Conservation (phyloP, 2,888 invertebrate species). For the Euspilapteryx auroguttella region DNA sequence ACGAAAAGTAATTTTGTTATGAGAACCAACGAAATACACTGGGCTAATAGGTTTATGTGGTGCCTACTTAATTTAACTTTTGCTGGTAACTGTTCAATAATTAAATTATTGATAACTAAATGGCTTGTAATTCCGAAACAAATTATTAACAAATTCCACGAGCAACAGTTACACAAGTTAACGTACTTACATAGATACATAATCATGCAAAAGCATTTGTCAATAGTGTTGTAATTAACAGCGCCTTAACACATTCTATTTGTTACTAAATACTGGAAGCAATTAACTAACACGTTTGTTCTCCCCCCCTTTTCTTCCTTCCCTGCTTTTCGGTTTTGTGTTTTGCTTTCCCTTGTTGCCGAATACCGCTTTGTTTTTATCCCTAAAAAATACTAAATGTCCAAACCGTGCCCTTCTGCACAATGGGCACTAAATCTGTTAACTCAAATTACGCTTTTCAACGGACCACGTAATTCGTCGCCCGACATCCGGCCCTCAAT, state of each 20-base stretch:
- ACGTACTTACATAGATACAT: constrained; percentile 1
- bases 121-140: too few relatives aligned
- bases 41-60: too few relatives aligned
- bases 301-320: constrained; percentile 15
- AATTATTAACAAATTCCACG: too few relatives aligned
- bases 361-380: background rate
- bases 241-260: constrained; percentile 10
- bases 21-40: too few relatives aligned
- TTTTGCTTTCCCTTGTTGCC: constrained; percentile 11
- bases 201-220: background rate
- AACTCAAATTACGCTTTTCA: constrained; percentile 25
- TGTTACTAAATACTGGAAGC: constrained; percentile 10
- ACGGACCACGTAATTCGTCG: constrained; percentile 29
- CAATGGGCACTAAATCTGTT: constrained; percentile 12
- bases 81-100: too few relatives aligned
- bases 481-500: constrained; percentile 19
- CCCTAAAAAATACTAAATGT: too few relatives aligned
- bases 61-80: too few relatives aligned
- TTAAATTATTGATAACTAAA: too few relatives aligned
- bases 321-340: constrained; percentile 23
- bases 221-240: too few relatives aligned
- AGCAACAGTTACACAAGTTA: too few relatives aligned
- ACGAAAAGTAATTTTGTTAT: too few relatives aligned
- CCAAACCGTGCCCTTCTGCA: background rate
- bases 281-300: constrained; percentile 26